Base-by-base conservation (phyloP, 2,888 invertebrate species). In the Emmelina monodactyla region DNA sequence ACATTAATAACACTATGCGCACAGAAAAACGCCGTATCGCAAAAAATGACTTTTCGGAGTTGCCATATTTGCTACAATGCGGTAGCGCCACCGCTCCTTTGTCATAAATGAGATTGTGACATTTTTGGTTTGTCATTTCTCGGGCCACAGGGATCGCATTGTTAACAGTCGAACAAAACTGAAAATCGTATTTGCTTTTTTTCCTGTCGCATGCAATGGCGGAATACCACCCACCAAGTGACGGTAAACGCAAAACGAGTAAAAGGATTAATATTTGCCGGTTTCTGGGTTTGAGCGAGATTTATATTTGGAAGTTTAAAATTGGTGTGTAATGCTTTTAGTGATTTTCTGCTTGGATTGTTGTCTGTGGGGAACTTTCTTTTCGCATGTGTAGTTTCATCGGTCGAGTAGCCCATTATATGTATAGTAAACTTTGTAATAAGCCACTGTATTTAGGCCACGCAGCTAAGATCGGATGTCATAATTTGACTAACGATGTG, bases 61-160 rank as follows among this genome's bases (percentile, higher is more conserved):
- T 48, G 55, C 55, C 55, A 55, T 49, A 55, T 57, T 60, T 41
- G 46, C 43, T 44, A 68, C 62, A 64, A 67, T 60, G 62, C 49
- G 48, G 67, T 69, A 79, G 78, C 78, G 78, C 78, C 78, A 76
- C 66, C 62, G 55, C 46, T 58, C 57, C 58, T 63, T 63, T 49
- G 50, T 43, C 44, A 31, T 65, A 61, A 68, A 65, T 57, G 46
- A 50, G 42, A 47, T 66, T 67, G 71, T 73, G 70, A 70, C 75
- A 73, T 63, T 56, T 58, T 58, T 53, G 60, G 45, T 44, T 58
- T 63, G 62, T 61, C 56, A 59, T 55, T 51, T 55, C 55, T 44
- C 49, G 36, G 62, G 40, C 62, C 63, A 59, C 64, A 66, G 62
- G 62, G 58, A 51, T 48, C 44, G 56, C 44, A 52, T 63, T 65